Conservation (phyloP, 2,113 vertebrate species). For the Callopanchax toddi region DNA sequence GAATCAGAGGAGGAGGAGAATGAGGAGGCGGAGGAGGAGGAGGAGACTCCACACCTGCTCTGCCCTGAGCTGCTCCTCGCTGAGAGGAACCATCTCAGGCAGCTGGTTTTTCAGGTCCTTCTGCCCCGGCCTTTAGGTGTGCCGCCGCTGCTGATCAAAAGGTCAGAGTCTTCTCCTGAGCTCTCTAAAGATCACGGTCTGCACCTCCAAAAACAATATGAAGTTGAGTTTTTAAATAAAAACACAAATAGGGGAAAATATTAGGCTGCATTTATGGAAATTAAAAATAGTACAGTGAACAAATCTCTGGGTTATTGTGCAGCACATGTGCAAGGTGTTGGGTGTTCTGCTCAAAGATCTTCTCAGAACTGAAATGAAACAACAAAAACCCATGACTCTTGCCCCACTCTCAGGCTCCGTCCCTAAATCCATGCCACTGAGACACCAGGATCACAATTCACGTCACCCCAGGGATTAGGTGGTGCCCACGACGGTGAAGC, state of each 20-base stretch:
- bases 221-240: background rate
- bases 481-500: slow-evolving; percentile 28
- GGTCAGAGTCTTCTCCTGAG: slow-evolving; percentile 18
- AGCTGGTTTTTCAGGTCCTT: slow-evolving; percentile 84
- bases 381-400: too few relatives aligned
- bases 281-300: too few relatives aligned
- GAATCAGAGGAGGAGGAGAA: slow-evolving; percentile 41
- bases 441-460: slow-evolving; percentile 15
- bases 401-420: background rate
- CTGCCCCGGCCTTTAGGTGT: slow-evolving; percentile 63
- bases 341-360: background rate
- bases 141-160: slow-evolving; percentile 49
- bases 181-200: slow-evolving; percentile 11
- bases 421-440: slow-evolving; percentile 16
- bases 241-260: too few relatives aligned
- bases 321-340: too few relatives aligned
- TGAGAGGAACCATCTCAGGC: slow-evolving; percentile 54
- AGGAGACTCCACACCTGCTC: slow-evolving; percentile 42
- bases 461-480: slow-evolving; percentile 43
- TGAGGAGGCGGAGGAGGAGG: slow-evolving; percentile 7
- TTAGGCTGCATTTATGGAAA: too few relatives aligned
- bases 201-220: background rate
- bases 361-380: too few relatives aligned
- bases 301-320: too few relatives aligned
- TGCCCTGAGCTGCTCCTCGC: slow-evolving; percentile 12